phyloP scores from a whole-genome alignment of 2,888 invertebrate species.

The Galerucella pusilla region DNA sequence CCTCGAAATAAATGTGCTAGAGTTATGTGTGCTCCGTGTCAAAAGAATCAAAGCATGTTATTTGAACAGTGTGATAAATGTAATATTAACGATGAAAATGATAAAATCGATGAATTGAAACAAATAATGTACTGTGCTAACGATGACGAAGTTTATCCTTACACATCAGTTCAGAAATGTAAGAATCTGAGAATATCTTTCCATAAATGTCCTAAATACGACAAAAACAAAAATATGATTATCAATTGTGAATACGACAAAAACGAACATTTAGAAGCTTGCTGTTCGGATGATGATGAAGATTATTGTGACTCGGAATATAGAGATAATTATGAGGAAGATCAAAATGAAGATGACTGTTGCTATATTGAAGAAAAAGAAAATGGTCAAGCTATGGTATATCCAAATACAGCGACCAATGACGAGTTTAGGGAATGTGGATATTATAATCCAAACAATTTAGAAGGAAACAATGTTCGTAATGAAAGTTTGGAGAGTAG shows the following conservation, averaged over 20 bases:
- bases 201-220: slow-evolving; percentile 3
- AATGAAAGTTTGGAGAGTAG: not conserved
- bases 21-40: not conserved
- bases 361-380: not conserved
- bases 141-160: not conserved
- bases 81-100: not conserved
- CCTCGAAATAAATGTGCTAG: not conserved
- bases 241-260: not conserved
- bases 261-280: not conserved
- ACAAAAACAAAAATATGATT: not conserved
- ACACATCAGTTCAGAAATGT: not conserved
- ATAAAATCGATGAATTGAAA: not conserved
- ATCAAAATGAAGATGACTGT: not conserved
- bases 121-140: not conserved
- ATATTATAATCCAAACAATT: not conserved
- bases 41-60: not conserved
- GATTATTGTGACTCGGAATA: not conserved
- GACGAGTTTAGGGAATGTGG: not conserved
- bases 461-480: not conserved
- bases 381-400: not conserved
- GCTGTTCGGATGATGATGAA: not conserved
- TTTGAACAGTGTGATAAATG: not conserved
- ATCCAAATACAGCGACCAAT: not conserved
- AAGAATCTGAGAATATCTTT: not conserved
- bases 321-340: not conserved